A percentile compares a stretch with the other conserved stretches of the same genome.
Evolutionary conservation across 2,797 vertebrate species (phyloP).

Genomic region (Anniella stebbinsi): DNA sequence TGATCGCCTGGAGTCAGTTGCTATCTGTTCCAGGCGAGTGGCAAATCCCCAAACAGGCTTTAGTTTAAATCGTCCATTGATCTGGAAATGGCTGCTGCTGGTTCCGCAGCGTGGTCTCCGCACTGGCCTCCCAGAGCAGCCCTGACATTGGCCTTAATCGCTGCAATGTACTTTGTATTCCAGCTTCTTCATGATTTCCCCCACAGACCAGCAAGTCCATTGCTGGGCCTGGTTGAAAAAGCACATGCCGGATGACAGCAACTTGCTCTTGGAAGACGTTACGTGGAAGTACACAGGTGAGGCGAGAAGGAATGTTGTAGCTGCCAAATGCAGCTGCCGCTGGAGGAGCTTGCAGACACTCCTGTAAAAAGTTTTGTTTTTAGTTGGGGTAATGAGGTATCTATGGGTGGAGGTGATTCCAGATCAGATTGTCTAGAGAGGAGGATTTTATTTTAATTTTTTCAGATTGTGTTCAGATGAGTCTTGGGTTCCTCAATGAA

Average conservation of each 20-base stretch:
- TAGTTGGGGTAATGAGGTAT: too few relatives aligned
- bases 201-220: slow-evolving; percentile 97
- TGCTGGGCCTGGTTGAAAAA: slow-evolving; percentile 98
- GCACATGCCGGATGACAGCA: slow-evolving; percentile 89
- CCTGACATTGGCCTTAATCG: background rate
- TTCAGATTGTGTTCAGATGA: too few relatives aligned
- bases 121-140: fast-evolving
- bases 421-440: too few relatives aligned
- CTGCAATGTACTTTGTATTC: slow-evolving; percentile 53
- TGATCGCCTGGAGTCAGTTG: background rate
- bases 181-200: slow-evolving; percentile 98
- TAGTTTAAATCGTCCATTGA: slow-evolving; percentile 1
- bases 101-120: background rate
- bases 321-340: too few relatives aligned
- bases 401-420: too few relatives aligned
- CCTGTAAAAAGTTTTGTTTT: too few relatives aligned
- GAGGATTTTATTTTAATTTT: too few relatives aligned
- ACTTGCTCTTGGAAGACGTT: slow-evolving; percentile 92
- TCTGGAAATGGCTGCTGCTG: slow-evolving; percentile 19
- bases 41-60: background rate
- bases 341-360: too few relatives aligned
- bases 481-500: too few relatives aligned
- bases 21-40: background rate
- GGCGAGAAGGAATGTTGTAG: background rate
- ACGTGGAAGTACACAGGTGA: slow-evolving; percentile 98